Evolutionary conservation across 2,797 vertebrate species (phyloP), one percentile per base, ranked within the genome.

Genomic region (Acrossocheilus fasciatus): DNA sequence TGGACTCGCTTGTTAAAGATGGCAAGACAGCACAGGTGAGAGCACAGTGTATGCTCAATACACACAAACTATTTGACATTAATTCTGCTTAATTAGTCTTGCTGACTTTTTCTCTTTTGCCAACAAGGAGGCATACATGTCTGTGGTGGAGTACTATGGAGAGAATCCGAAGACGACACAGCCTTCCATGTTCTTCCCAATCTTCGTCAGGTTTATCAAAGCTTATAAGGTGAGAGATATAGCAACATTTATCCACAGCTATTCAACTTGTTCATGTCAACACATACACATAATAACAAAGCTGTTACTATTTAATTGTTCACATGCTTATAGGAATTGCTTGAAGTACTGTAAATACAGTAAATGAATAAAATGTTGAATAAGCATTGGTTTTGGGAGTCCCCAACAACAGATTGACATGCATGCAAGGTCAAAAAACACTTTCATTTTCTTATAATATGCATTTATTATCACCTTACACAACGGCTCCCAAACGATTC

Each of bases 101-200:
- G 10, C 76, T 81, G 10, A 20, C 70, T 85, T 26, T 80, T 17
- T 52, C 34, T 41, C 76, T 73, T 82, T 45, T 17, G 7, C 36
- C 76, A 74, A 89, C 17, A 86, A 99, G 98, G 98, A 99, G 86
- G 96, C 97, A 0, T 99, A 98, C 0, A 91, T 92, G 39, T 96
- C 97, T 0, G 96, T 95, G 4, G 97, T 99, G 92, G 98, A 98
- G 85, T 99, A 99, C 91, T 99, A 98, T 0, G 98, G 98, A 57
- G 98, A 99, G 89, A 99, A 98, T 86, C 94, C 97, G 78, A 99
- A 99, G 94, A 99, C 96, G 81, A 96, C 95, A 0, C 96, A 97
- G 72, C 98, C 98, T 0, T 96, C 97, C 59, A 95, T 95, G 93
- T 99, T 99, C 92, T 99, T 99, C 92, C 96, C 97, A 0, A 78